These are phyloP conservation scores for Brotogeris chrysoptera DNA, from an alignment of 2,797 vertebrate species.

Conservation along the genomic window DNA sequence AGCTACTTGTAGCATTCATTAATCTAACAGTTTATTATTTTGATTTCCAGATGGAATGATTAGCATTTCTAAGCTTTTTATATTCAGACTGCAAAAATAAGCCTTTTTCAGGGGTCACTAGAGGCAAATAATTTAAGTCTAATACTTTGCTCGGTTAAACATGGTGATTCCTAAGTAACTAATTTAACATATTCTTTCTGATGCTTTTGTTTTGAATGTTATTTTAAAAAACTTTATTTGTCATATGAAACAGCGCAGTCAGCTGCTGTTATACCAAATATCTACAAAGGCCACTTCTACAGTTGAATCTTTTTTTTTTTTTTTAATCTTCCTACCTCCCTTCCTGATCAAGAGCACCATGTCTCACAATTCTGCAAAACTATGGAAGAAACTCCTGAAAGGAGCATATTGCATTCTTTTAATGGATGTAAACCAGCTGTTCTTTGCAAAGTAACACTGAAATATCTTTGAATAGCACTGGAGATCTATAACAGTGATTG, in stretches of 20 bases:
- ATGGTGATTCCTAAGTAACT: not conserved
- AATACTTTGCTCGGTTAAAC: slow-evolving; percentile 45
- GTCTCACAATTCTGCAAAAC: not conserved
- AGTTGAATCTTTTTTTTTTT: not conserved
- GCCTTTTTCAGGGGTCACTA: slow-evolving; percentile 66
- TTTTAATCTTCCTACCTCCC: not conserved
- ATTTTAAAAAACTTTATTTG: not conserved
- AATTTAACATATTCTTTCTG: slow-evolving; percentile 7
- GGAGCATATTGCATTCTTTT: not conserved
- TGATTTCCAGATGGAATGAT: slow-evolving; percentile 72
- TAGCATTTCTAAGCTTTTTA: slow-evolving; percentile 68
- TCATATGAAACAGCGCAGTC: not conserved
- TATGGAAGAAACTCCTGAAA: not conserved
- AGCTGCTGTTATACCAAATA: not conserved
- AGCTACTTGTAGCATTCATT: slow-evolving; percentile 62
- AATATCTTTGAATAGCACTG: not conserved
- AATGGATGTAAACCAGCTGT: not conserved
- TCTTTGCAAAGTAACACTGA: not conserved
- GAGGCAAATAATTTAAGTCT: slow-evolving; percentile 51
- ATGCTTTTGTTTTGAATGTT: not conserved
- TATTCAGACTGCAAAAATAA: slow-evolving; percentile 62
- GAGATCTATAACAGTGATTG: not conserved
- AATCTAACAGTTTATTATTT: slow-evolving; percentile 71
- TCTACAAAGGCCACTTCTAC: not conserved
- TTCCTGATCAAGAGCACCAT: not conserved